Evolutionary conservation across 2,797 vertebrate species (phyloP), one percentile per base, ranked within the genome.

Genomic region (Manis crassicaudata): DNA sequence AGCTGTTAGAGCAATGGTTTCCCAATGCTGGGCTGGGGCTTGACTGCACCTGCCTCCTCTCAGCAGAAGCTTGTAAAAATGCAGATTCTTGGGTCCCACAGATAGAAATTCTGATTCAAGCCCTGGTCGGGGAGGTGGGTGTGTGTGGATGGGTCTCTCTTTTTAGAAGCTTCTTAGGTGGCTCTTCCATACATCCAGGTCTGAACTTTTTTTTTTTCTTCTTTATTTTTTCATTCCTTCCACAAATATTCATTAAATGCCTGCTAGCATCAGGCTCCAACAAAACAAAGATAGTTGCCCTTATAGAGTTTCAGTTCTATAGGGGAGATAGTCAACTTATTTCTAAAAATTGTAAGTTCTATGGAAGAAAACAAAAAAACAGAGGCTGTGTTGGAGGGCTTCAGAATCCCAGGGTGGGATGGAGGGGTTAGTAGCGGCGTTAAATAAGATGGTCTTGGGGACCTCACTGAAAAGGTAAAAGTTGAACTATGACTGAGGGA

Each of bases 1-100:
- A 95, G 95, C 96, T 96, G 92, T 29, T 23, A 27, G 60, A 68
- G 76, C 92, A n/a, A 20, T 70, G 84, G 67, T 50, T 96, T 93
- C 95, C 77, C 87, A 58, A 35, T 29, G 56, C 6, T 40, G 20
- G 72, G 3, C 76, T 3, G 46, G n/a, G 27, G 16, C 4, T 14
- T 21, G 27, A n/a, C 18, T 10, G 25, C 73, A 62, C 87, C 75
- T 68, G 79, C 13, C 0, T 25, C 50, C 70, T 95, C 75, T 79
- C 9, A 1, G 21, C 16, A 1, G 40, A 32, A 60, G 67, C 56
- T 37, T 1, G 20, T 29, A 13, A 14, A 29, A 43, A 52, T 4
- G 7, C 23, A 56, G 62, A 12, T 14, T 72, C 29, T 0, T 46
- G 21, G 1, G n/a, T 17, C 20, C 23, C n/a, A 0, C 35, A 1